phyloP scores from a whole-genome alignment of 2,797 vertebrate genomes.

The Bufotes viridis region DNA sequence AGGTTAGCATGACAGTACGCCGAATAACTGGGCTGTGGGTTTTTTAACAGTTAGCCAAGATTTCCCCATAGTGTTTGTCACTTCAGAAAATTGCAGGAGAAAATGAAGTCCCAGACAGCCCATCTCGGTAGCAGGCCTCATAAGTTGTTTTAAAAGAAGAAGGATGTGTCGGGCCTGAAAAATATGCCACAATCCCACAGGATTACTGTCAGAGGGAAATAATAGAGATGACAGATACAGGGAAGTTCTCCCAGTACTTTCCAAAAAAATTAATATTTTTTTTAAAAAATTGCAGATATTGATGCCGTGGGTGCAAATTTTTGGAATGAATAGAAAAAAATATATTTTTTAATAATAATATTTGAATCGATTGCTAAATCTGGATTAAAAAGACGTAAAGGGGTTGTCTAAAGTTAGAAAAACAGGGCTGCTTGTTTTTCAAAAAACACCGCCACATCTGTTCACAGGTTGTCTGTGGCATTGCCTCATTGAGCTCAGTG shows the following conservation, averaged over 20 bases:
- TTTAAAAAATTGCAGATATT: not conserved
- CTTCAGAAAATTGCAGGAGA: slow-evolving; percentile 78
- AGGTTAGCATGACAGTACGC: slow-evolving; percentile 82
- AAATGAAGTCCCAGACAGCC: slow-evolving; percentile 75
- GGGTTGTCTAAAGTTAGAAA: no score
- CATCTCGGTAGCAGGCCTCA: slow-evolving; percentile 68
- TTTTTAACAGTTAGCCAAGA: slow-evolving; percentile 77
- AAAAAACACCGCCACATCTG: no score
- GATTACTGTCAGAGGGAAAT: slow-evolving; percentile 57
- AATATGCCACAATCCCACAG: slow-evolving; percentile 63
- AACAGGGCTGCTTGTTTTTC: no score
- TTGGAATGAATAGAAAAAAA: not conserved
- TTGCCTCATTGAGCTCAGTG: no score
- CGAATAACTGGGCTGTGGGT: slow-evolving; percentile 76
- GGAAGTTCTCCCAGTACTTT: slow-evolving; percentile 33
- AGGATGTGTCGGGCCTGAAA: slow-evolving; percentile 62
- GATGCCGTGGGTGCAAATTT: not conserved
- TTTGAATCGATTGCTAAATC: no score
- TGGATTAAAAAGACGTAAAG: no score
- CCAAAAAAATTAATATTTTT: not conserved
- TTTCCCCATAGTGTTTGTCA: slow-evolving; percentile 83
- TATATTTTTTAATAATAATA: no score
- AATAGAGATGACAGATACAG: slow-evolving; percentile 55
- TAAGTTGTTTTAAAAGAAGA: slow-evolving; percentile 64
- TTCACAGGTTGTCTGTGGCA: no score